Evolutionary conservation across 92 coral and sea anemone species (phyloP), one percentile per base, ranked within the genome.

Genomic region (Porites cylindrica): DNA sequence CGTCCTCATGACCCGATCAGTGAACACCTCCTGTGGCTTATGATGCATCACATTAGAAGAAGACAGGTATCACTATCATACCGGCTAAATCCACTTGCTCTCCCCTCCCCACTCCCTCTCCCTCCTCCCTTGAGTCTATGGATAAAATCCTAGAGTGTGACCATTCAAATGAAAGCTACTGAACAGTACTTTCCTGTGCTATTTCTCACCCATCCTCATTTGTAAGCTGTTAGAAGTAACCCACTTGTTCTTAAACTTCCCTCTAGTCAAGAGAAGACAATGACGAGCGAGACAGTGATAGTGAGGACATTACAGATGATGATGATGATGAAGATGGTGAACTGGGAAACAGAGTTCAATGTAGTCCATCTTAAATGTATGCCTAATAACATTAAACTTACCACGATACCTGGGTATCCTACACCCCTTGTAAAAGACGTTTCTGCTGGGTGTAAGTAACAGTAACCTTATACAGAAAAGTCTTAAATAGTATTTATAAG

Each of bases 11-110:
- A 97, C 69, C 99, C 99, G 10, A 95, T 97, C 69, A 95, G 96
- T 82, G 99, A 92, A 86, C 98, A 97, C 78, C 91, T 97, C 23
- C 88, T 97, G 60, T 93, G 94, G 93, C 92, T 97, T 19, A 97
- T 97, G 99, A 96, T 97, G 94, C 94, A 97, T 70, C 99, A 97
- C 90, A 93, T 93, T n/a, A 96, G 98, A 66, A 88, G 98, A 80
- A 85, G 93, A 52, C 85, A 90, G 85, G 95, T 92, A 72, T 16
- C 51, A 50, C 13, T 1, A 38, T 38, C 6, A 3, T 38, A 38
- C 47, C 47, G 0, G 47, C 6, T 38, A 38, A 38, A 38, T 38
- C 47, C 47, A 3, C 47, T 38, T 4, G 47, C 17, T 56, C 4
- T 56, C 16, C 61, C 14, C 8, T 10, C 61, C 3, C 60, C 11